Percentiles rank a stretch among this genome's conserved stretches.
Evolutionary conservation across 2,888 invertebrate species (phyloP).

Genomic region (Drosophila prostipennis): DNA sequence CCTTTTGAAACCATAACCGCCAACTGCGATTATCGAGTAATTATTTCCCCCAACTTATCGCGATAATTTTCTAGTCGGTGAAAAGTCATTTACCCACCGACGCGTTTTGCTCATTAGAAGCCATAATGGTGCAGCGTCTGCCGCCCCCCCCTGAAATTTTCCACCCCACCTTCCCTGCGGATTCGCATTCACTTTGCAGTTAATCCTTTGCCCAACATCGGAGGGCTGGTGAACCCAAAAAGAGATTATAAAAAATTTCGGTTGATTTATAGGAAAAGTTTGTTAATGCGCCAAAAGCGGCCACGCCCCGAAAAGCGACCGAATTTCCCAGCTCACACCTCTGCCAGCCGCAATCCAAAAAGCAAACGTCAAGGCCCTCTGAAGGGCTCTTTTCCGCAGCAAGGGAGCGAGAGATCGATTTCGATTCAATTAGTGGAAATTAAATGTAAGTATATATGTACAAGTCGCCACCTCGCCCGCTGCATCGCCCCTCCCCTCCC

Average conservation of each 20-base stretch:
- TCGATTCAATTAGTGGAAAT: slow-evolving; percentile 81
- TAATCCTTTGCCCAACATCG: slow-evolving; percentile 53
- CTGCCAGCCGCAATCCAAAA: slow-evolving; percentile 29
- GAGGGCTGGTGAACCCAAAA: slow-evolving; percentile 50
- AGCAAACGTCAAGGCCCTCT: slow-evolving; percentile 44
- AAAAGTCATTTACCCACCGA: slow-evolving; percentile 20
- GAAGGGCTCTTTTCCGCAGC: slow-evolving; percentile 50
- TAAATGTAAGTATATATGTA: slow-evolving; percentile 73
- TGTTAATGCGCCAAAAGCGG: slow-evolving; percentile 66
- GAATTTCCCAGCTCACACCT: slow-evolving; percentile 17
- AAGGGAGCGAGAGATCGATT: slow-evolving; percentile 71
- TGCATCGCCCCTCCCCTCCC: not conserved
- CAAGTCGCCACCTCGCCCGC: slow-evolving; percentile 22
- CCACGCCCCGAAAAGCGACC: slow-evolving; percentile 5
- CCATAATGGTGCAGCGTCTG: slow-evolving; percentile 11
- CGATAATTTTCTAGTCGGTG: slow-evolving; percentile 14
- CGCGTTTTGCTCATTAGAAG: slow-evolving; percentile 37
- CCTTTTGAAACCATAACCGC: not conserved
- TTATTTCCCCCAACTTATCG: slow-evolving; percentile 10
- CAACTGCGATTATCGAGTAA: slow-evolving; percentile 20
- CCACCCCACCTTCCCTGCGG: slow-evolving; percentile 15
- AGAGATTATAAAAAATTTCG: slow-evolving; percentile 68
- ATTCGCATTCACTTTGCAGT: slow-evolving; percentile 22
- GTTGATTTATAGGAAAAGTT: slow-evolving; percentile 79
- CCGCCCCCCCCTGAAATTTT: not conserved